Conservation (phyloP, 2,888 invertebrate species). For the Pogonocherus hispidulus region DNA sequence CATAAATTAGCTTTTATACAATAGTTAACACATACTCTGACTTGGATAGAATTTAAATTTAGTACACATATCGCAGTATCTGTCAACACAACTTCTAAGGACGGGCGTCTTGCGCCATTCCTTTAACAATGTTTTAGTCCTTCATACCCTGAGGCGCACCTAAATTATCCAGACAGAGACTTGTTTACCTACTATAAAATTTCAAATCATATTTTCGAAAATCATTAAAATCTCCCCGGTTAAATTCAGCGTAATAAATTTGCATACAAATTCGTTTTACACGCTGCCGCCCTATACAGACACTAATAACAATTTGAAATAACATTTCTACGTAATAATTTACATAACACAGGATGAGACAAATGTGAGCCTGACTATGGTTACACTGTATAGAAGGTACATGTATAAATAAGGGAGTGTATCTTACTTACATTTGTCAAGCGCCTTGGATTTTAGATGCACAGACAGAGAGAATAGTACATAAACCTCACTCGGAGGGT, state of each 20-base stretch:
- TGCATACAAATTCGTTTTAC: conserved; percentile 13
- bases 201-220: not conserved
- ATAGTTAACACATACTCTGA: no score
- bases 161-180: no score
- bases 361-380: not conserved
- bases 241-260: conserved; percentile 1
- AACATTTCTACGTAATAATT: conserved; percentile 14
- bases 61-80: no score
- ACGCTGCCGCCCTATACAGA: not conserved
- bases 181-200: no score
- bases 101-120: no score
- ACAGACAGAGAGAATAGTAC: conserved; percentile 17
- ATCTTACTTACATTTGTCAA: conserved; percentile 22
- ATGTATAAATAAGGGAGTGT: conserved; percentile 12
- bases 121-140: no score
- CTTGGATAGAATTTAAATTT: no score
- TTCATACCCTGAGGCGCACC: no score
- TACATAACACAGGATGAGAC: conserved; percentile 12
- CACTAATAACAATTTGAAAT: conserved; percentile 4
- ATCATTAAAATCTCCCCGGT: not conserved
- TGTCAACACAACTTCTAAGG: no score
- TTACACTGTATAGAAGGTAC: not conserved
- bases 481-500: conserved; percentile 9
- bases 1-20: no score
- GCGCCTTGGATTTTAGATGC: conserved; percentile 16